These are phyloP conservation scores for Pterobdella sp. DNA, from an alignment of 2,888 invertebrate species.

Conservation along the genomic window DNA sequence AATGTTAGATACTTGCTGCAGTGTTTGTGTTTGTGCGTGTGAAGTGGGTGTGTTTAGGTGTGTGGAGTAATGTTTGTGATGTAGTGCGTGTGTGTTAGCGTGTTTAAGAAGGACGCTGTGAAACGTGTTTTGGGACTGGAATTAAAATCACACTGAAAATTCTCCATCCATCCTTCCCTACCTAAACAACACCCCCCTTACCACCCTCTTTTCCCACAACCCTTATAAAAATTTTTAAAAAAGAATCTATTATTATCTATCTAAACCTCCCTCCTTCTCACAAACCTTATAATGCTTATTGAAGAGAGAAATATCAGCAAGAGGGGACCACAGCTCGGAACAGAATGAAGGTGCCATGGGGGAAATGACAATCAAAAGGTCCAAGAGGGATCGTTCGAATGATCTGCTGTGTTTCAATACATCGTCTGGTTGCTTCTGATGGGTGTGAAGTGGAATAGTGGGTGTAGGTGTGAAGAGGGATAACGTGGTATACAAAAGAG, in stretches of 20 bases:
- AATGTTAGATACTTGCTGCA: conserved; percentile 31
- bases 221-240: no score
- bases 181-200: no score
- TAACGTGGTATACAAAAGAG: no score
- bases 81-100: background rate
- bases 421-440: conserved; percentile 47
- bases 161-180: no score
- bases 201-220: no score
- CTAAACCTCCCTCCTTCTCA: no score
- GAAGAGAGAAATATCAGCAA: conserved; percentile 33
- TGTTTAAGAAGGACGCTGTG: background rate
- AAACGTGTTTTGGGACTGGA: no score
- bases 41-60: background rate
- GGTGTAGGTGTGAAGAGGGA: no score
- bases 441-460: conserved; percentile 12
- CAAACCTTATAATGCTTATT: conserved; percentile 26
- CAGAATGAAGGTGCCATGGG: conserved; percentile 86
- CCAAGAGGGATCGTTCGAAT: conserved; percentile 70
- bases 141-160: no score
- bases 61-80: background rate
- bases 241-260: no score
- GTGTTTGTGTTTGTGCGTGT: no score
- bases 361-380: conserved; percentile 72
- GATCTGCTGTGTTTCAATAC: conserved; percentile 43
- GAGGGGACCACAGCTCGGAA: conserved; percentile 77